phyloP scores from a whole-genome alignment of 2,113 vertebrate species.

The Procavia capensis region DNA sequence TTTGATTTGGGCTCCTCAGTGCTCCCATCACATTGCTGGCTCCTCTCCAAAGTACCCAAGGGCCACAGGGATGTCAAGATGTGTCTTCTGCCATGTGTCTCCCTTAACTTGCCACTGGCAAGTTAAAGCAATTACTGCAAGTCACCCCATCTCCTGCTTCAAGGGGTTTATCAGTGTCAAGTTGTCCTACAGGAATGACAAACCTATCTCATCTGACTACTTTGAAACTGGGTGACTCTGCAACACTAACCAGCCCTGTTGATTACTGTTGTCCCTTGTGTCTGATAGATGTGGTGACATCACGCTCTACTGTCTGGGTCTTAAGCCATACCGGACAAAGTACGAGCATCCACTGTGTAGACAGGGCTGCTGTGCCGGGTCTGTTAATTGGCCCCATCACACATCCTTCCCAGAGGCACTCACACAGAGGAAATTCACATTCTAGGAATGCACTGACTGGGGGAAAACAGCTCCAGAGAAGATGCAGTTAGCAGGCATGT shows the following conservation, averaged over 20 bases:
- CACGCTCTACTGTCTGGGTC: not conserved
- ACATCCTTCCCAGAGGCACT: not conserved
- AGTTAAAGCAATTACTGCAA: not conserved
- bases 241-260: not conserved
- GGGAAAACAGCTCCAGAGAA: not conserved
- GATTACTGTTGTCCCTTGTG: not conserved
- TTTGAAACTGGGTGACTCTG: not conserved
- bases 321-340: not conserved
- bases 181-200: not conserved
- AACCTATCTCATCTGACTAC: not conserved
- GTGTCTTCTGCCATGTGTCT: not conserved
- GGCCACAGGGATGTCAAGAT: not conserved
- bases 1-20: not conserved
- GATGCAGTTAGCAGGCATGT: not conserved
- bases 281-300: not conserved
- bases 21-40: not conserved
- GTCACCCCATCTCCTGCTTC: not conserved
- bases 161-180: not conserved
- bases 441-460: not conserved
- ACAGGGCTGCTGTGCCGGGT: not conserved
- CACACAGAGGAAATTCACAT: not conserved
- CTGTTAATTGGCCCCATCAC: rapidly evolving
- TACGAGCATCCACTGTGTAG: not conserved
- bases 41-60: not conserved
- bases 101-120: not conserved